These are phyloP conservation scores for Sturnus vulgaris DNA, from an alignment of 2,113 vertebrate genomes.

Conservation along the genomic window DNA sequence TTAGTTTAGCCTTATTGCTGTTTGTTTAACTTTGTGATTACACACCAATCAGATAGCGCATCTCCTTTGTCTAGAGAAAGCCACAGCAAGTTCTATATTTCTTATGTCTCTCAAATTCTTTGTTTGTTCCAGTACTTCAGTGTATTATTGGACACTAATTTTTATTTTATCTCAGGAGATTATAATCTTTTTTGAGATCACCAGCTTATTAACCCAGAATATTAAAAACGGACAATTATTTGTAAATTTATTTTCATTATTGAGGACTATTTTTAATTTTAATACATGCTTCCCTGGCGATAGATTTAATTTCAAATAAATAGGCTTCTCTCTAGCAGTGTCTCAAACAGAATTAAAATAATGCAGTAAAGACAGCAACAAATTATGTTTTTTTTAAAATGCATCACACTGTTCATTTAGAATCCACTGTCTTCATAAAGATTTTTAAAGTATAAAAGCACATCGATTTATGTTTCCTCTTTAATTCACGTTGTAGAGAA, in stretches of 20 bases:
- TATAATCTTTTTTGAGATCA: background rate
- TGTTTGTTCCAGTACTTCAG: constrained; percentile 3
- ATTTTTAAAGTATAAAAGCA: background rate
- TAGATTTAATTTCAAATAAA: constrained; percentile 9
- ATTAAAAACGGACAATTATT: background rate
- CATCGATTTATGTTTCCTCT: background rate
- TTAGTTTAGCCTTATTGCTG: constrained; percentile 52
- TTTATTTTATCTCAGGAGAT: constrained; percentile 5
- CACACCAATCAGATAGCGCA: constrained; percentile 60
- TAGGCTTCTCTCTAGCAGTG: background rate
- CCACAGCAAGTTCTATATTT: background rate
- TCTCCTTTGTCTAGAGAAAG: constrained; percentile 46
- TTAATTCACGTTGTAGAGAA: background rate
- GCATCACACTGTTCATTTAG: background rate
- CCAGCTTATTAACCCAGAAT: constrained; percentile 10
- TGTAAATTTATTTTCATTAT: constrained; percentile 18
- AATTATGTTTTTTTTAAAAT: background rate
- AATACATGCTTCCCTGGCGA: background rate
- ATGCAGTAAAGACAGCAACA: background rate
- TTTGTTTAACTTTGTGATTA: constrained; percentile 67
- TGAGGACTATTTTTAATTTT: constrained; percentile 26
- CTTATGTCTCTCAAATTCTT: background rate
- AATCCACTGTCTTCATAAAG: background rate
- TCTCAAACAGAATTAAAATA: background rate
- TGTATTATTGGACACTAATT: constrained; percentile 21